These are phyloP conservation scores for Drosophila erecta DNA, from an alignment of 1,140 invertebrate species.

Conservation along the genomic window DNA sequence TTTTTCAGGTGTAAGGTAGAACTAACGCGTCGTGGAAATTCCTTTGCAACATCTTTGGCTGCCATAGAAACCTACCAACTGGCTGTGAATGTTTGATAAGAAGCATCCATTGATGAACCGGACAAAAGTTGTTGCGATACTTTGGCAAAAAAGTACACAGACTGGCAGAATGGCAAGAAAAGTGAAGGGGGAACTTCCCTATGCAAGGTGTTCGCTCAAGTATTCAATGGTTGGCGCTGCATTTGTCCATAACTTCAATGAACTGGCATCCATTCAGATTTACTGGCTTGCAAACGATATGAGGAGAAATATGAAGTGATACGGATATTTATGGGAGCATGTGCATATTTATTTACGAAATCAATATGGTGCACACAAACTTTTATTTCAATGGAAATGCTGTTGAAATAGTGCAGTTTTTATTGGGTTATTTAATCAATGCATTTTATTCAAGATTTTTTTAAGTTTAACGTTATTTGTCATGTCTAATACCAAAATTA, in stretches of 20 bases:
- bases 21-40: conserved; percentile 53
- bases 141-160: conserved; percentile 14
- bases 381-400: not conserved
- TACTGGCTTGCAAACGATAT: not conserved
- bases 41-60: conserved; percentile 22
- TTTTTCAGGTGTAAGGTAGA: not conserved
- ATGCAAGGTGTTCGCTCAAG: conserved; percentile 19
- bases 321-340: conserved; percentile 4
- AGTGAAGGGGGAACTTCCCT: not conserved
- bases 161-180: not conserved
- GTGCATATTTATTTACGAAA: not conserved
- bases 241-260: conserved; percentile 30
- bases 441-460: not conserved
- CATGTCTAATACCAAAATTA: not conserved
- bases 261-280: conserved; percentile 7
- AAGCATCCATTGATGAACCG: conserved; percentile 57
- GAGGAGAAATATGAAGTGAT: not conserved
- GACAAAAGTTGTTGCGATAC: conserved; percentile 43
- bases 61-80: conserved; percentile 46
- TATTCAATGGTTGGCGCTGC: conserved; percentile 26
- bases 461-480: not conserved
- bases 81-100: conserved; percentile 75
- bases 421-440: not conserved
- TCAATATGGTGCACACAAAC: not conserved
- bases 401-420: not conserved